These are phyloP conservation scores for Hirtodrosophila cameraria DNA, from an alignment of 2,888 invertebrate species.

Conservation along the genomic window DNA sequence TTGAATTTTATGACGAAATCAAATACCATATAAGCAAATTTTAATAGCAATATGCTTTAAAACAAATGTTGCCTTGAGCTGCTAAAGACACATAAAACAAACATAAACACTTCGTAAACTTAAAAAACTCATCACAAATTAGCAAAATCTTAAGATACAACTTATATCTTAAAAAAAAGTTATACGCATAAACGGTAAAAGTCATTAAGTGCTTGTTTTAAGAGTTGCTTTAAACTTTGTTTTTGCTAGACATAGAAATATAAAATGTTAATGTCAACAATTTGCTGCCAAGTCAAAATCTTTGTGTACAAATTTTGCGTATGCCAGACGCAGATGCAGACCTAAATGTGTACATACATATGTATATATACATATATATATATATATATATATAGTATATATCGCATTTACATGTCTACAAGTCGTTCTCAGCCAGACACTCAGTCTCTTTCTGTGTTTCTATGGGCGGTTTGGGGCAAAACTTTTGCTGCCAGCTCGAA, in stretches of 20 bases:
- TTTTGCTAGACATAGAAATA: slow-evolving; percentile 2
- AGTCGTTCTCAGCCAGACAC: slow-evolving; percentile 43
- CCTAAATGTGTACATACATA: slow-evolving; percentile 5
- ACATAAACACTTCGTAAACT: not conserved
- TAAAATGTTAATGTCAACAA: slow-evolving; percentile 47
- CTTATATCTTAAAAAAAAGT: not conserved
- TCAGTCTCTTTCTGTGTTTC: slow-evolving; percentile 20
- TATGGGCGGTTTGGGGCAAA: slow-evolving; percentile 17
- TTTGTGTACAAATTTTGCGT: slow-evolving; percentile 35
- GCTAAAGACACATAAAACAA: no score
- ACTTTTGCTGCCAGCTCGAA: slow-evolving; percentile 51
- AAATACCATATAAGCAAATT: no score
- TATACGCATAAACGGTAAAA: slow-evolving; percentile 2
- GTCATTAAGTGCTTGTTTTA: slow-evolving; percentile 3
- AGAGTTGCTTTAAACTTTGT: slow-evolving; percentile 12
- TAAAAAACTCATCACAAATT: not conserved
- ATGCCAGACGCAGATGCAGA: slow-evolving; percentile 47
- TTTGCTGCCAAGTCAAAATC: slow-evolving; percentile 38
- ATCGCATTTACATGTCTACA: slow-evolving; percentile 48
- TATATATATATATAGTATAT: not conserved
- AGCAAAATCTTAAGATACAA: not conserved
- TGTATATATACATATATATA: slow-evolving; percentile 6
- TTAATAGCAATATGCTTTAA: no score
- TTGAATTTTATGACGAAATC: no score
- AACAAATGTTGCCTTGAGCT: no score